Evolutionary conservation across 2,113 vertebrate species (phyloP).

Genomic region (Uria lomvia): DNA sequence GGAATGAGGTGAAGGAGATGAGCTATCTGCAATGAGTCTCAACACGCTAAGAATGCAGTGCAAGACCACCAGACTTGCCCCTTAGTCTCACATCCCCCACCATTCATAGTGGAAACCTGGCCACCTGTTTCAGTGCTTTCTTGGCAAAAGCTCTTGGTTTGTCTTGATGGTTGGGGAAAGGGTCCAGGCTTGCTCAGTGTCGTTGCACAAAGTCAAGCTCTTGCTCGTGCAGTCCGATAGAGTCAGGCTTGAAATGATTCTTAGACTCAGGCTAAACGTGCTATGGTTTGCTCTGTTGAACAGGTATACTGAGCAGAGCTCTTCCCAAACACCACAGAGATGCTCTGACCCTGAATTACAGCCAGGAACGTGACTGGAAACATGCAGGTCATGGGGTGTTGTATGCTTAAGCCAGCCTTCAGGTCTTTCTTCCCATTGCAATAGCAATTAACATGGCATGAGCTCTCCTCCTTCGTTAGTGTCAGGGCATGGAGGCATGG

Average conservation of each 20-base stretch:
- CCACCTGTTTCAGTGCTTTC: background rate
- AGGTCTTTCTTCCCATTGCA: background rate
- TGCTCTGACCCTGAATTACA: background rate
- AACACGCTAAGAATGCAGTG: accelerated
- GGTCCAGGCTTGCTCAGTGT: background rate
- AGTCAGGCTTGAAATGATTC: background rate
- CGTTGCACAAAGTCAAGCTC: background rate
- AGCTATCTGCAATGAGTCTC: background rate
- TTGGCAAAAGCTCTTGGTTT: background rate
- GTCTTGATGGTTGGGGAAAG: background rate
- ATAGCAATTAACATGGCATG: background rate
- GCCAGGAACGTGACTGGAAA: background rate
- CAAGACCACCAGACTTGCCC: background rate
- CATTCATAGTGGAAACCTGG: background rate
- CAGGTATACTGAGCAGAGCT: background rate
- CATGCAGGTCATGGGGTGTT: background rate
- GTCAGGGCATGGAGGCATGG: background rate
- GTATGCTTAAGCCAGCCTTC: background rate
- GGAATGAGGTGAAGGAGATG: background rate
- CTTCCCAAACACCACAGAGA: background rate
- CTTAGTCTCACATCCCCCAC: background rate
- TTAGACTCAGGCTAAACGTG: background rate
- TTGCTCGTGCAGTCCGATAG: background rate
- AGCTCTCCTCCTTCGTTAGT: background rate
- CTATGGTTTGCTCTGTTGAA: background rate